Base-by-base conservation (phyloP, 2,797 vertebrate genomes). In the Brotula barbata region DNA sequence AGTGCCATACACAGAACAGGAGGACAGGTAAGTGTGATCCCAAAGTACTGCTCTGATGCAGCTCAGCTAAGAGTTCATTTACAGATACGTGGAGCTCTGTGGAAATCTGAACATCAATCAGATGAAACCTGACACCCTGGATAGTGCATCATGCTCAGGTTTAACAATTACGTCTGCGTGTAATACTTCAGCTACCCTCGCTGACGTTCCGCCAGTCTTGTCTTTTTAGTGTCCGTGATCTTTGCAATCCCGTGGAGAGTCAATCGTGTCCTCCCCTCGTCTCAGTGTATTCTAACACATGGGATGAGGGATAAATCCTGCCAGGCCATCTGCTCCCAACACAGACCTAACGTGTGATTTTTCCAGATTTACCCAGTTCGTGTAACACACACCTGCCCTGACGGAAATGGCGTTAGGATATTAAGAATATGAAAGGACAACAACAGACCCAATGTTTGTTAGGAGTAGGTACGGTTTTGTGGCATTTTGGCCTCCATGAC, bases 1-100 rank as follows among this genome's bases (percentile, higher is more conserved):
- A 98, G 96, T 98, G 96, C 96, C 97, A 98, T 98, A 99, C 94
- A 97, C 97, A 98, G 96, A 95, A 98, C 93, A 98, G 95, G 94
- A 97, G 96, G 81, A 85, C 65, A 85, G 73, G 19, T 11, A 45
- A 44, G 88, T 86, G 91, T 83, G 86, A 90, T 87, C 90, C 90
- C 45, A 58, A 10, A 1, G 39, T 21, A 39, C 1, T n/a, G 44
- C 36, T 6, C 25, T 47, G 15, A 22, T 16, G 25, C 7, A 23
- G 23, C 23, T 31, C n/a, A 20, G 49, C 20, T 36, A 6, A 64
- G 20, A 20, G 33, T 31, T 28, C 15, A 19, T n/a, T n/a, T n/a
- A 19, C 43, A 19, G 39, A 8, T 28, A 28, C 36, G 41, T 0
- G 36, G 9, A 52, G 25, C 5, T 48, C 20, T 17, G 12, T 17